Conservation (phyloP, 2,888 invertebrate genomes). For the Hyposoter dolosus region DNA sequence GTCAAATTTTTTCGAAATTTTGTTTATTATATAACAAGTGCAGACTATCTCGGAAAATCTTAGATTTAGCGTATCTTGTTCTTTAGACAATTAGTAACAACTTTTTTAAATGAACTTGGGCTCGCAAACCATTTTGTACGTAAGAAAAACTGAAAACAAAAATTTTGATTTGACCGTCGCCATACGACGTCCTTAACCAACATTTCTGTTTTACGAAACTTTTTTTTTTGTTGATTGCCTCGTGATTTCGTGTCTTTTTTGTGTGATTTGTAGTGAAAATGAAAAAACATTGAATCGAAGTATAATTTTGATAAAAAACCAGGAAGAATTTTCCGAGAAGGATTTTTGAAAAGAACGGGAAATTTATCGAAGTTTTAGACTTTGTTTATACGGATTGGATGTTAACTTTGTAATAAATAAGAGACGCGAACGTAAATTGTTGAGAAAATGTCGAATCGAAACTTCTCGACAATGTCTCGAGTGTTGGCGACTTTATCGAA, state of each 20-base stretch:
- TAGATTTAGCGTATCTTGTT: no score
- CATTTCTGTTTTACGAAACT: no score
- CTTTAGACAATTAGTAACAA: no score
- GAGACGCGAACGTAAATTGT: not conserved
- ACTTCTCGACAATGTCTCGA: not conserved
- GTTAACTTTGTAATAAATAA: not conserved
- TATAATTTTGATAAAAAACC: not conserved
- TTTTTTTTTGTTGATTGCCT: not conserved
- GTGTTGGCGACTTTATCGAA: not conserved
- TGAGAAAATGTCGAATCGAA: not conserved
- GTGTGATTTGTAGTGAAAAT: not conserved
- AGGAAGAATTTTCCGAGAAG: not conserved
- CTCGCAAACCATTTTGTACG: no score
- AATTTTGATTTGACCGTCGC: no score
- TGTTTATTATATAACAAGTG: no score
- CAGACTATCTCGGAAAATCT: no score
- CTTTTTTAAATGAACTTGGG: no score
- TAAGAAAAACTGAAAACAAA: no score
- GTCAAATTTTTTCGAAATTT: no score
- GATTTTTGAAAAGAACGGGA: not conserved
- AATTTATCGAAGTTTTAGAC: not conserved
- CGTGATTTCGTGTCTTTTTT: not conserved
- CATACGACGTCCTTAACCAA: no score
- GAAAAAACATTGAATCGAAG: not conserved
- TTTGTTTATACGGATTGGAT: not conserved